Evolutionary conservation across 2,113 vertebrate species (phyloP).

Genomic region (Oreochromis spilurus): DNA sequence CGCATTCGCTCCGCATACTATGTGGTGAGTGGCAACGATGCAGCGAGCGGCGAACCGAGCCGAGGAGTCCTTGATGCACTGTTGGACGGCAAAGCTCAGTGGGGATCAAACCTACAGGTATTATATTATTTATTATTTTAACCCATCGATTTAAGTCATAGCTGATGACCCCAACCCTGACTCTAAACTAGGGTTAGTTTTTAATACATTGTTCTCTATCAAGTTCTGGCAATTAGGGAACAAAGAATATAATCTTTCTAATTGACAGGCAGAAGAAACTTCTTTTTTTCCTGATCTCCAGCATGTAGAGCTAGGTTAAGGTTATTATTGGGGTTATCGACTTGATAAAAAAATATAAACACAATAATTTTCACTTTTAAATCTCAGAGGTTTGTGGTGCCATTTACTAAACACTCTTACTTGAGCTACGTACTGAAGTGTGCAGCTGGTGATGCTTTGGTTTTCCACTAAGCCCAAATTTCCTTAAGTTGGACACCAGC

Average conservation of each 20-base stretch:
- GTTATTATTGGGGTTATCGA: neutral
- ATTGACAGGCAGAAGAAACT: neutral
- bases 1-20: constrained; percentile 91
- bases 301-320: neutral
- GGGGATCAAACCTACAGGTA: constrained; percentile 97
- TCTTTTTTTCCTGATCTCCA: neutral
- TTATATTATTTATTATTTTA: no score
- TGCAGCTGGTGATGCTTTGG: neutral
- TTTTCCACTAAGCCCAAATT: neutral
- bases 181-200: neutral
- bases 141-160: neutral
- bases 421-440: neutral
- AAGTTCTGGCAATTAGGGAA: neutral
- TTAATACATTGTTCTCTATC: neutral
- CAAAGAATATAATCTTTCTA: neutral
- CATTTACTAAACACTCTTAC: neutral
- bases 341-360: neutral
- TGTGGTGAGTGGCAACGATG: constrained; percentile 94
- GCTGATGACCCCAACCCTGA: neutral
- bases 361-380: neutral
- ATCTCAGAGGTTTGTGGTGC: neutral
- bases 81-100: constrained; percentile 94
- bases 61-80: constrained; percentile 87
- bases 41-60: constrained; percentile 85
- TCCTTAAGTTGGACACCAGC: neutral